Percentiles rank a stretch among this genome's conserved stretches.
Conservation (phyloP, 1,140 invertebrate genomes). For the Drosophila equinoxialis region DNA sequence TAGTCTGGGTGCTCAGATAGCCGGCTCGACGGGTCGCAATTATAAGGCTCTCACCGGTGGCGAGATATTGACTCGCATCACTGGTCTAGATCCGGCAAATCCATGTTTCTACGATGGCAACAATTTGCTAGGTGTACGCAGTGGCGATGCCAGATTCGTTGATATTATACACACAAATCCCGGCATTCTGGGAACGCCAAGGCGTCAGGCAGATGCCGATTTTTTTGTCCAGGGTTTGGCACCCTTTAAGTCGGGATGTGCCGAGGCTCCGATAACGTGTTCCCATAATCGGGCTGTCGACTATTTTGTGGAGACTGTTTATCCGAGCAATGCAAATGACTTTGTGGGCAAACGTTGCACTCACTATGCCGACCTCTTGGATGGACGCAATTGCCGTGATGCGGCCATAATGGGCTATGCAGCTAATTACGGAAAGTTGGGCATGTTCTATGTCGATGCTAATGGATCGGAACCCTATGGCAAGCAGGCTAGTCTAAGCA, state of each 20-base stretch:
- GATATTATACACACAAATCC: constrained; percentile 90
- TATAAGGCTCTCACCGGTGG: constrained; percentile 58
- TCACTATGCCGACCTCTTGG: constrained; percentile 17
- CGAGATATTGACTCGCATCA: constrained; percentile 83
- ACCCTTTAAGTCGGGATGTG: constrained; percentile 51
- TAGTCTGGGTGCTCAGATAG: constrained; percentile 84
- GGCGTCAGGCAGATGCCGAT: constrained; percentile 85
- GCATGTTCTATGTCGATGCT: constrained; percentile 54
- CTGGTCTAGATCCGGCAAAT: constrained; percentile 88
- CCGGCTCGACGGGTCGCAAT: constrained; percentile 83
- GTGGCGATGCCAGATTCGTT: constrained; percentile 85
- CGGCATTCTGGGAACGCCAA: constrained; percentile 85
- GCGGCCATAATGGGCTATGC: constrained; percentile 54
- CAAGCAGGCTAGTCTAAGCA: constrained; percentile 20
- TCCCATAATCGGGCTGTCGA: constrained; percentile 86
- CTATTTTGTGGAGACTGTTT: constrained; percentile 85
- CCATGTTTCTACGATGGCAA: constrained; percentile 85
- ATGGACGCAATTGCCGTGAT: constrained; percentile 15
- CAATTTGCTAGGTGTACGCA: constrained; percentile 83
- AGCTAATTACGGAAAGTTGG: constrained; percentile 21
- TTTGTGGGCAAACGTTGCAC: constrained; percentile 30
- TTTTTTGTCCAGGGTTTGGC: constrained; percentile 86
- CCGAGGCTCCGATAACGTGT: constrained; percentile 84
- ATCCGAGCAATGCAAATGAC: constrained; percentile 44
- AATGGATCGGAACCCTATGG: constrained; percentile 52